A percentile compares a stretch with the other conserved stretches of the same genome.
phyloP scores from a whole-genome alignment of 2,888 invertebrate genomes.

The Aplocera efformata region DNA sequence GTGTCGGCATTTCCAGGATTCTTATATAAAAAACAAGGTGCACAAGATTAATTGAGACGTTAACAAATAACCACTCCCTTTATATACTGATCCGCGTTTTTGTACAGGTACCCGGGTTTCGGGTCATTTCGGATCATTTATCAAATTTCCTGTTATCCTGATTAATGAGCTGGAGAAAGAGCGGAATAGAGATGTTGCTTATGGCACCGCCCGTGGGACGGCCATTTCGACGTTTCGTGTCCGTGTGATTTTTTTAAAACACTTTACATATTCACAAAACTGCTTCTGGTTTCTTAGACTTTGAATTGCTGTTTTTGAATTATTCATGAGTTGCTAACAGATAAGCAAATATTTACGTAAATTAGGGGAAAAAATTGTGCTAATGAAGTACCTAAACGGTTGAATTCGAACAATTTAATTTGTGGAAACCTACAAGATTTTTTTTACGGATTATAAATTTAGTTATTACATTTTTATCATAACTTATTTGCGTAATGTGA shows the following conservation, averaged over 20 bases:
- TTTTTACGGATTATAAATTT: slow-evolving; percentile 10
- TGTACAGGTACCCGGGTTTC: slow-evolving; percentile 64
- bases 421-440: slow-evolving; percentile 2
- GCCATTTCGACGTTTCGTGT: slow-evolving; percentile 37
- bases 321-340: slow-evolving; percentile 15
- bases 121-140: slow-evolving; percentile 53
- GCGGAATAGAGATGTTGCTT: slow-evolving; percentile 63
- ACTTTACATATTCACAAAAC: slow-evolving; percentile 1
- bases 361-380: slow-evolving; percentile 10
- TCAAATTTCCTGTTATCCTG: slow-evolving; percentile 63
- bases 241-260: slow-evolving; percentile 19
- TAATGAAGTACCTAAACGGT: slow-evolving; percentile 13
- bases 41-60: slow-evolving; percentile 71
- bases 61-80: slow-evolving; percentile 58
- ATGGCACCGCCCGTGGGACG: slow-evolving; percentile 54
- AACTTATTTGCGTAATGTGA: no score
- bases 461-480: no score
- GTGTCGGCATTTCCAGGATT: slow-evolving; percentile 40
- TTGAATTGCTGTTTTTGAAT: slow-evolving; percentile 5
- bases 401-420: slow-evolving; percentile 10
- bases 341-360: slow-evolving; percentile 7
- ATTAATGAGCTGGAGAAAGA: slow-evolving; percentile 56
- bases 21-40: slow-evolving; percentile 42
- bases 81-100: slow-evolving; percentile 56
- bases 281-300: slow-evolving; percentile 10